Evolutionary conservation across 2,888 invertebrate species (phyloP).

Genomic region (Nephrocerus scutellatus): DNA sequence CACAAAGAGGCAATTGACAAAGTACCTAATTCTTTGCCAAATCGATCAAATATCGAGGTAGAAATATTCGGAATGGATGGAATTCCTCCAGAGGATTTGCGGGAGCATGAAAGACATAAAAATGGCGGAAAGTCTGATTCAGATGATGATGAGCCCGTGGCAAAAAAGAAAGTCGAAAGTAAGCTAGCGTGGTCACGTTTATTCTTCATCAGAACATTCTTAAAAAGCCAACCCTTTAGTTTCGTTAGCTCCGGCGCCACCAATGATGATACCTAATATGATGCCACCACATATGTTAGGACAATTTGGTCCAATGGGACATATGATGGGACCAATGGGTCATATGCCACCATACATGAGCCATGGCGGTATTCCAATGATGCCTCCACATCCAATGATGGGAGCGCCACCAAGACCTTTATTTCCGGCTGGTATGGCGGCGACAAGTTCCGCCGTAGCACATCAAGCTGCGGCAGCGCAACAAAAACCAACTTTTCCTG

Average conservation of each 20-base stretch:
- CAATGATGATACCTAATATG: conserved; percentile 57
- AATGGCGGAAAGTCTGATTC: conserved; percentile 69
- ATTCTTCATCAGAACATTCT: no score
- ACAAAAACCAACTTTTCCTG: conserved; percentile 72
- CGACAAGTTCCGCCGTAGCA: conserved; percentile 52
- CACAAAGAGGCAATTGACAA: conserved; percentile 99
- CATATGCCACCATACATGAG: conserved; percentile 69
- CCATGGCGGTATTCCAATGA: conserved; percentile 54
- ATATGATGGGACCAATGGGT: conserved; percentile 63
- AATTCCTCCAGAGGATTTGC: conserved; percentile 89
- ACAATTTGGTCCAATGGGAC: conserved; percentile 54
- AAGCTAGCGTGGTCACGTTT: conserved; percentile 8
- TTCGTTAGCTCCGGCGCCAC: conserved; percentile 47
- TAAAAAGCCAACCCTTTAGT: no score
- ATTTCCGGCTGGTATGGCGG: conserved; percentile 72
- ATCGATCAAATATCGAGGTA: conserved; percentile 96
- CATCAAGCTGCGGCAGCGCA: conserved; percentile 48
- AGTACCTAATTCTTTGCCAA: conserved; percentile 97
- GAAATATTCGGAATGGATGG: conserved; percentile 99
- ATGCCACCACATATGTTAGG: conserved; percentile 56
- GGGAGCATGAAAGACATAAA: conserved; percentile 88
- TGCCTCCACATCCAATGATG: conserved; percentile 53
- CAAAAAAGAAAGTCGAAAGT: conserved; percentile 57
- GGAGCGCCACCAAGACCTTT: conserved; percentile 63
- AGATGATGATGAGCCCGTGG: conserved; percentile 75